Evolutionary conservation across 37 sponge, comb jelly and placozoan genomes (phyloP).

Genomic region (Aplysina aerophoba): DNA sequence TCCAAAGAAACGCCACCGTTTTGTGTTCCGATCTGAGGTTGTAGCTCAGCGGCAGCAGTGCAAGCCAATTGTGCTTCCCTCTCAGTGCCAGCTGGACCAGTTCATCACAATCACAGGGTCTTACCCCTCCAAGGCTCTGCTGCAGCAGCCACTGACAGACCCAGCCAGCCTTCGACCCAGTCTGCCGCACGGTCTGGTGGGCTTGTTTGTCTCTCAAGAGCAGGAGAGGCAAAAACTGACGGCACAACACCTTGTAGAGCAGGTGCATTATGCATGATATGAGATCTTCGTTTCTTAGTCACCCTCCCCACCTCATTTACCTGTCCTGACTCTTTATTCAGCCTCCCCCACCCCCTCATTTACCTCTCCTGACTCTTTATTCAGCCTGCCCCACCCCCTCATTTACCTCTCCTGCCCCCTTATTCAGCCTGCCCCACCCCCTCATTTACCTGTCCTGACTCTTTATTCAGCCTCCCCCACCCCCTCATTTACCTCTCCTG

Average conservation of each 20-base stretch:
- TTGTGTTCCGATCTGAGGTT: conserved; percentile 52
- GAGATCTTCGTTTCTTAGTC: too few relatives aligned
- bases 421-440: background rate
- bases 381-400: background rate
- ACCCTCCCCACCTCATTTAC: too few relatives aligned
- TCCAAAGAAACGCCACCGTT: conserved; percentile 50
- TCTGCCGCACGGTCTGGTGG: too few relatives aligned
- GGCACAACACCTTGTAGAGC: too few relatives aligned
- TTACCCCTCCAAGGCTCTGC: conserved; percentile 33
- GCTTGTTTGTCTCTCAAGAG: too few relatives aligned
- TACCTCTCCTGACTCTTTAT: background rate
- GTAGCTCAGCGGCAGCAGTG: conserved; percentile 40
- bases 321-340: background rate
- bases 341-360: conserved; percentile 46
- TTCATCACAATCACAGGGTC: conserved; percentile 48
- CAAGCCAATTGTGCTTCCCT: background rate
- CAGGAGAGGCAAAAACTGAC: too few relatives aligned
- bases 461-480: background rate
- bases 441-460: too few relatives aligned
- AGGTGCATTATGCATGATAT: too few relatives aligned
- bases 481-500: background rate
- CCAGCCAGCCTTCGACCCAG: too few relatives aligned
- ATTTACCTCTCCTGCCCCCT: background rate
- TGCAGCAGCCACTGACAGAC: too few relatives aligned
- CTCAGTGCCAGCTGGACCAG: conserved; percentile 31